Conservation (phyloP, 1,140 invertebrate species). For the Penaeus japonicus region DNA sequence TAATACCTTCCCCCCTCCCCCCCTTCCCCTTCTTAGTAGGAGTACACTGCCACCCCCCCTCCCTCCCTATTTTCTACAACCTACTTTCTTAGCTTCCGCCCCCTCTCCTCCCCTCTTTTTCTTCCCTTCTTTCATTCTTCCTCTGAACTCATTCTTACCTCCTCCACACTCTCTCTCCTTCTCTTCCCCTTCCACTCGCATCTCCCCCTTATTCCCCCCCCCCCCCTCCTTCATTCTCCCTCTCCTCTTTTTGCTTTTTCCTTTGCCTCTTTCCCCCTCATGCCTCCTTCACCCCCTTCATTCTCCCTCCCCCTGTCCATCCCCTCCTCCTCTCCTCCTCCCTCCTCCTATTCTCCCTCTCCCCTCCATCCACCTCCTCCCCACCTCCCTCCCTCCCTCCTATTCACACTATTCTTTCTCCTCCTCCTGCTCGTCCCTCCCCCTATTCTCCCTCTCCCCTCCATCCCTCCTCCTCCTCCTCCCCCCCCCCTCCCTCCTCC, state of each 20-base stretch:
- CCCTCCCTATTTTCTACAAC: too few relatives aligned
- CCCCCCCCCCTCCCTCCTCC: neutral
- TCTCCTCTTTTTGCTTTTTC: neutral
- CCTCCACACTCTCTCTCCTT: neutral
- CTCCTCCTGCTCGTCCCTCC: too few relatives aligned
- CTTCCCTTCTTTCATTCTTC: neutral
- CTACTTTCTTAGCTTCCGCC: neutral
- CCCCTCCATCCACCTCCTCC: neutral
- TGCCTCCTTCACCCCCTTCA: neutral
- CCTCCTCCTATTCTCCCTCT: neutral
- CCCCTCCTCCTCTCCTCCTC: neutral
- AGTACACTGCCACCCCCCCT: too few relatives aligned
- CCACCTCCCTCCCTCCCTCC: neutral
- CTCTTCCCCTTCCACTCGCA: neutral
- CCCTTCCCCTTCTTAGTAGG: too few relatives aligned
- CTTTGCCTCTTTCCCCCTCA: neutral
- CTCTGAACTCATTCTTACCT: neutral
- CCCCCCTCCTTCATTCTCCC: neutral
- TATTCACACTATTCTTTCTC: neutral
- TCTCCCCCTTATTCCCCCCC: neutral
- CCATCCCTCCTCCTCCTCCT: neutral
- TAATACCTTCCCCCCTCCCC: neutral
- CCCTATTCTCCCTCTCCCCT: neutral
- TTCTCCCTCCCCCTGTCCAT: neutral
- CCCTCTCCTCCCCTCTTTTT: neutral